Base-by-base conservation (phyloP, 2,797 vertebrate genomes). In the Melanotaenia nigrans region DNA sequence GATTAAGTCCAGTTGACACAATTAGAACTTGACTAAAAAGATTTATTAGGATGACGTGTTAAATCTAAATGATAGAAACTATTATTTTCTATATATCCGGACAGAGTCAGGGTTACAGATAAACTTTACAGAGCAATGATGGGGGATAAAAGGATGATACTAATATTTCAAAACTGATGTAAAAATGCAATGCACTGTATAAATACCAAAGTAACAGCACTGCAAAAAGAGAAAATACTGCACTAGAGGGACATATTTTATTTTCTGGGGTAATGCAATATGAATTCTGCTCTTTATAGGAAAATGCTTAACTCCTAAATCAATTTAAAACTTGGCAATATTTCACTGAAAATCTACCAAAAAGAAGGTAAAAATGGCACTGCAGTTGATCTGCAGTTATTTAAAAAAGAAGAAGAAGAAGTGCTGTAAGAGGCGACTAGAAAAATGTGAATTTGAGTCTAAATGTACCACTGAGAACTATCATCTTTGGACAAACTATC, bases 361-460 rank as follows among this genome's bases (percentile, higher is more conserved):
- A 73, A 56, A 61, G 18, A 73, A 51, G 25, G 51, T 33, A 67
- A 77, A 42, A 73, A 78, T 78, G 75, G 65, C 54, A 35, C 65
- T 64, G 55, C 68, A 65, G 49, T 10, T 7, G 45, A 61, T 47
- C 51, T 55, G 65, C 61, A 35, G 45, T 8, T 40, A 54, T 73
- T 65, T 67, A 9, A 36, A 36, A 12, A 12, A 20, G 18, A 18
- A 45, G 3, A 45, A 45, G 18, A 1, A 47, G 38, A n/a, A 69
- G 47, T 59, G 47, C 55, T 18, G 36, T 20, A 65, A 78, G 40
- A 77, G n/a, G 55, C 75, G 49, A 60, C 18, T 0, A 53, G 72
- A 6, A 73, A 69, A 64, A 11, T 61, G 42, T 45, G 18, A 45
- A 45, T 45, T 30, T 60, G 62, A 60, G 24, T 61, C 22, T 49